Conservation (phyloP, 2,113 vertebrate genomes). For the Strix aluco region DNA sequence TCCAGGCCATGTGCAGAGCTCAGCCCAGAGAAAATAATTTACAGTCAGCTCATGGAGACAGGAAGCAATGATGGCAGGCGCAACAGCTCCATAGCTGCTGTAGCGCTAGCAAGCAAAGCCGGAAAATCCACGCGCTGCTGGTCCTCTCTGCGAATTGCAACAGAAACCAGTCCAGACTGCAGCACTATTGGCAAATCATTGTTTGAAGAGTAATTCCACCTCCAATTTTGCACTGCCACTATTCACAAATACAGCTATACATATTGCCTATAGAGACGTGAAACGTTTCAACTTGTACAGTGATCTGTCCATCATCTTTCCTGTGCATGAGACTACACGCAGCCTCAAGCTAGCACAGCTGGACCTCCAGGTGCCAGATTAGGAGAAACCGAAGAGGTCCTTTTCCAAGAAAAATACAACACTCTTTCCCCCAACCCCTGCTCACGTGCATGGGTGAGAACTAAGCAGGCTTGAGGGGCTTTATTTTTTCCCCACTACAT, state of each 20-base stretch:
- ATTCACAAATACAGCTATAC: background rate
- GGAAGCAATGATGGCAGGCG: constrained; percentile 34
- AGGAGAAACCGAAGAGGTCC: constrained; percentile 28
- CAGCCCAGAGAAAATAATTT: constrained; percentile 41
- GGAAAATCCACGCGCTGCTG: background rate
- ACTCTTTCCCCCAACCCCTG: constrained; percentile 10
- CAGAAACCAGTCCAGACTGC: background rate
- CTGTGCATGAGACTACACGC: constrained; percentile 12
- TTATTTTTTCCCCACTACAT: constrained; percentile 42
- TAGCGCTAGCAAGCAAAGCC: background rate
- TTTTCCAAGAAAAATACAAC: constrained; percentile 60
- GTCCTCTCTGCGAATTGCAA: background rate
- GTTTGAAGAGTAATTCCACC: background rate
- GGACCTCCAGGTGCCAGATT: constrained; percentile 62
- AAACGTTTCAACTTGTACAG: background rate
- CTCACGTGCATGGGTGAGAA: constrained; percentile 32
- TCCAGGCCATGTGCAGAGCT: constrained; percentile 21
- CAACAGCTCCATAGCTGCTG: background rate
- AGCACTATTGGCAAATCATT: background rate
- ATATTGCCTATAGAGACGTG: background rate
- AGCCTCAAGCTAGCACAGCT: constrained; percentile 63
- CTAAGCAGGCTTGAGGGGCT: constrained; percentile 46
- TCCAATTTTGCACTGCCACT: background rate
- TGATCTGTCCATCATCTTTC: constrained; percentile 28
- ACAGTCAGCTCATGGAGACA: constrained; percentile 39